phyloP scores from a whole-genome alignment of 2,113 vertebrate species.

The Alaudala cheleensis region DNA sequence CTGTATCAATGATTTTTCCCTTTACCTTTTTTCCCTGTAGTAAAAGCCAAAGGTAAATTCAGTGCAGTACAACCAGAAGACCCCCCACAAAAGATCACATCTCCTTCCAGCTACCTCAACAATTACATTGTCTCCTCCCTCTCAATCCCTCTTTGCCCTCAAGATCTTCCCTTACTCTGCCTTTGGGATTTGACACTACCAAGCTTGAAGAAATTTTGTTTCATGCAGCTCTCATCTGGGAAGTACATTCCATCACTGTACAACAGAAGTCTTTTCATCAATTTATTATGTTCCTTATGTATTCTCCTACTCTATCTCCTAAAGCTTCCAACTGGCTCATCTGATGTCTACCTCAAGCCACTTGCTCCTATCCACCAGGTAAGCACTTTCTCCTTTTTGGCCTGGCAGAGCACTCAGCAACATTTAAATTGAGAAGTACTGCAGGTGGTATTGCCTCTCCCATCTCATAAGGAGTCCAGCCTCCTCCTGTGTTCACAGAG shows the following conservation, averaged over 20 bases:
- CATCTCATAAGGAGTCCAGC: background rate
- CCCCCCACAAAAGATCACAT: background rate
- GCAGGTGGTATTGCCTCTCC: background rate
- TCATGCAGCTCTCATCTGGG: background rate
- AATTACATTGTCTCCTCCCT: background rate
- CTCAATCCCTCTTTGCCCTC: background rate
- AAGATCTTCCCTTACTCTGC: background rate
- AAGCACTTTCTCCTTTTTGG: background rate
- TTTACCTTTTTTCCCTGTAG: background rate
- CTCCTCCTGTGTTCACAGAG: background rate
- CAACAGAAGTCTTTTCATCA: background rate
- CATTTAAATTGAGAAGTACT: background rate
- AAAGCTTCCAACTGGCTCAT: background rate
- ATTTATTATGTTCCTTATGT: background rate
- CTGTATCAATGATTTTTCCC: background rate
- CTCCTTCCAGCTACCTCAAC: background rate
- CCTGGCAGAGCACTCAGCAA: background rate
- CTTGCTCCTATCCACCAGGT: background rate
- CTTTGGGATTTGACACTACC: background rate
- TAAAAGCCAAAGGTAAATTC: background rate
- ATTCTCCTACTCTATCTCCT: background rate
- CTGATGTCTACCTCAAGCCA: background rate
- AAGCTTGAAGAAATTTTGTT: background rate
- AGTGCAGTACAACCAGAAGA: background rate
- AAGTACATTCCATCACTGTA: background rate